phyloP scores from a whole-genome alignment of 2,888 invertebrate species.

The Diploptera punctata region DNA sequence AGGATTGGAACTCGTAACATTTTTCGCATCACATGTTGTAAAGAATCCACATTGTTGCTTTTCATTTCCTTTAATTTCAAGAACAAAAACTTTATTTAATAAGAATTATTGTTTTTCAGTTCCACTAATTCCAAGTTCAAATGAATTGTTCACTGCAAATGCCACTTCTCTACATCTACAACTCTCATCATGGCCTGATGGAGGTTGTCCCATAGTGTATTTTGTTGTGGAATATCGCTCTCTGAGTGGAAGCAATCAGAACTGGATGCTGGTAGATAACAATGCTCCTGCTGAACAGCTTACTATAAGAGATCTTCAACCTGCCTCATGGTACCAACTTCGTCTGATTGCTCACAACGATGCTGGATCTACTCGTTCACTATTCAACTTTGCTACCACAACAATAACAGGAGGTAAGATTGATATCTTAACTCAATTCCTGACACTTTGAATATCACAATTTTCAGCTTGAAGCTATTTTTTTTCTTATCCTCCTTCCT shows the following conservation, averaged over 20 bases:
- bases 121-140: conserved; percentile 74
- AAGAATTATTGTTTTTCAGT: conserved; percentile 56
- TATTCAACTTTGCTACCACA: conserved; percentile 76
- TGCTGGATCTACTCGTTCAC: conserved; percentile 71
- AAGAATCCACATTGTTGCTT: no score
- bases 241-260: conserved; percentile 54
- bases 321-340: conserved; percentile 75
- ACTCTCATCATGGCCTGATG: conserved; percentile 83
- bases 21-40: no score
- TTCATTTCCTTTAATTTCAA: no score
- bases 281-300: conserved; percentile 59
- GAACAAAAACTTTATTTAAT: no score
- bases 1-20: no score
- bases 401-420: conserved; percentile 70
- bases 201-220: conserved; percentile 81
- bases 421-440: no score
- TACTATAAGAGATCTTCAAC: conserved; percentile 66
- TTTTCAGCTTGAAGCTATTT: no score
- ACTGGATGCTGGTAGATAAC: conserved; percentile 63
- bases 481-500: no score
- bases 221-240: conserved; percentile 72
- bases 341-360: conserved; percentile 74
- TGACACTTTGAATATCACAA: no score
- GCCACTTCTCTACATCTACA: conserved; percentile 79
- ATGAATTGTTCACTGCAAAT: conserved; percentile 79